Evolutionary conservation across 2,888 invertebrate species (phyloP).

Genomic region (Listrodromus nycthemerus): DNA sequence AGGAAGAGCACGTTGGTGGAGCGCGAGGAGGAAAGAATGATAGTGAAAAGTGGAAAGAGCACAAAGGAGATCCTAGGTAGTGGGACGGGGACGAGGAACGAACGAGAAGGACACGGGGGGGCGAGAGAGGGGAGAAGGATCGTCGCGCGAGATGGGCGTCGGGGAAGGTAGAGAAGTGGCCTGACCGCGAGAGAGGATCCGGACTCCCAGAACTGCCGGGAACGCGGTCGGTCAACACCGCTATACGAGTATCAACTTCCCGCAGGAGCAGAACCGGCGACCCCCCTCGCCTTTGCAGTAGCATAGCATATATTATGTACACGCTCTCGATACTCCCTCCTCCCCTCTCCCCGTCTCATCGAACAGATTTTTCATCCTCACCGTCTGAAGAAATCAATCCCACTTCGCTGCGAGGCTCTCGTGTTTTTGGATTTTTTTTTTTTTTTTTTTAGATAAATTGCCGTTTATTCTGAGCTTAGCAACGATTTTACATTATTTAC

Average conservation of each 20-base stretch:
- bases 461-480: slow-evolving; percentile 55
- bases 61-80: slow-evolving; percentile 39
- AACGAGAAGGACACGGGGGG: slow-evolving; percentile 13
- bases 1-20: neutral
- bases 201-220: slow-evolving; percentile 25
- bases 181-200: slow-evolving; percentile 4
- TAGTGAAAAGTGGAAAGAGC: slow-evolving; percentile 28
- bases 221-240: slow-evolving; percentile 30
- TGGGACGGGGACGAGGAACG: slow-evolving; percentile 16
- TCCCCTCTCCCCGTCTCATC: slow-evolving; percentile 2
- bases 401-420: neutral
- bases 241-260: slow-evolving; percentile 21
- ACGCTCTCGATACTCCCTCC: neutral
- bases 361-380: slow-evolving; percentile 12
- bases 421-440: neutral
- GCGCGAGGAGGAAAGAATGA: neutral
- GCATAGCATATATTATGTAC: slow-evolving; percentile 17
- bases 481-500: slow-evolving; percentile 52
- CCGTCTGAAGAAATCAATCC: slow-evolving; percentile 1
- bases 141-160: slow-evolving; percentile 24
- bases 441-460: slow-evolving; percentile 48
- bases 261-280: slow-evolving; percentile 10
- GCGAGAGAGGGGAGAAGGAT: slow-evolving; percentile 15
- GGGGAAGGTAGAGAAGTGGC: slow-evolving; percentile 13
- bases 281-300: slow-evolving; percentile 8